phyloP scores from a whole-genome alignment of 2,797 vertebrate genomes.

The Phoxinus dragarum region DNA sequence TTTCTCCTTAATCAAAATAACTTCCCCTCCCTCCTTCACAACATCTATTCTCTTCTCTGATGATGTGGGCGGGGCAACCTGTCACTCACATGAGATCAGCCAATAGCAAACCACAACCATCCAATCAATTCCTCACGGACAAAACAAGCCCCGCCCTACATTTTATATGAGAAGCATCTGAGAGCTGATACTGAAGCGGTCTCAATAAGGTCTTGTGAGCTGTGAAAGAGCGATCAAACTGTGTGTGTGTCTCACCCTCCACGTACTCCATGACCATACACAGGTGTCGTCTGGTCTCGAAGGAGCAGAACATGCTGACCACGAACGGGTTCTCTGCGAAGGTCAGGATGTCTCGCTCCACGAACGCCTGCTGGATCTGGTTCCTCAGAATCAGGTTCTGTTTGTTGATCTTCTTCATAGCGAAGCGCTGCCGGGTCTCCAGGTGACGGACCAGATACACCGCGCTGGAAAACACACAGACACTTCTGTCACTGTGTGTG shows the following conservation, averaged over 20 bases:
- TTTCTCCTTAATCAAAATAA: background rate
- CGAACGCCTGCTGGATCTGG: slow-evolving; percentile 94
- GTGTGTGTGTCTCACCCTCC: slow-evolving; percentile 80
- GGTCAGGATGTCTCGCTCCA: slow-evolving; percentile 93
- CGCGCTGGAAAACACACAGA: slow-evolving; percentile 73
- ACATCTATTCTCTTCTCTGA: too few relatives aligned
- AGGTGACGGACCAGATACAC: slow-evolving; percentile 92
- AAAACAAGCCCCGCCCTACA: background rate
- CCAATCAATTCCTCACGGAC: background rate
- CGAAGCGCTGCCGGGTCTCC: slow-evolving; percentile 89
- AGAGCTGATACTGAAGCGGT: background rate
- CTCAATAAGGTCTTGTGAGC: background rate
- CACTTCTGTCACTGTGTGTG: background rate
- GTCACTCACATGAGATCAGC: background rate
- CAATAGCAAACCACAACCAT: background rate
- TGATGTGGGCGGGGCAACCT: background rate
- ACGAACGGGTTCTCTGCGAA: slow-evolving; percentile 96
- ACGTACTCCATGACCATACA: slow-evolving; percentile 98
- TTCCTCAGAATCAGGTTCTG: slow-evolving; percentile 94
- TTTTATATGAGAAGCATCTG: background rate
- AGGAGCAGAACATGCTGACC: slow-evolving; percentile 96
- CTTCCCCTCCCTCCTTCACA: background rate
- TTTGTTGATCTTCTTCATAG: slow-evolving; percentile 98
- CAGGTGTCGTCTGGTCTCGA: slow-evolving; percentile 90
- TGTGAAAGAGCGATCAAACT: background rate